phyloP scores from a whole-genome alignment of 2,797 vertebrate genomes.

The Chloroceryle inda region DNA sequence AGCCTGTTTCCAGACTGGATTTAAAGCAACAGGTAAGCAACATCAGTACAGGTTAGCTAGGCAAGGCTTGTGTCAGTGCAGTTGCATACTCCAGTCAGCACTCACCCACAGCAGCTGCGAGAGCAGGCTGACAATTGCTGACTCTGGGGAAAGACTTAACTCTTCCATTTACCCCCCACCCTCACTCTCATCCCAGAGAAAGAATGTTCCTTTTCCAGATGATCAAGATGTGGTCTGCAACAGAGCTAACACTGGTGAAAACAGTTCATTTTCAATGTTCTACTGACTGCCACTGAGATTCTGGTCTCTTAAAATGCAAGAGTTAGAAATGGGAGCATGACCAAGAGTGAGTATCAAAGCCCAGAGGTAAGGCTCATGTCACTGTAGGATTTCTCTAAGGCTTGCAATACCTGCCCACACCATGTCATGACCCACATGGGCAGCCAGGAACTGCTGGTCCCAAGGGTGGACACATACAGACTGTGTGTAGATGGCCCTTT shows the following conservation, averaged over 20 bases:
- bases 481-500: background rate
- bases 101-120: background rate
- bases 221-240: background rate
- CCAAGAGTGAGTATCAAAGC: background rate
- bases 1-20: background rate
- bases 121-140: background rate
- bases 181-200: background rate
- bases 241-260: background rate
- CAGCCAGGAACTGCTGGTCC: background rate
- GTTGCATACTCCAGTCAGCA: background rate
- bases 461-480: background rate
- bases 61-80: background rate
- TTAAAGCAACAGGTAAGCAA: background rate
- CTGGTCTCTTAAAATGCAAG: background rate
- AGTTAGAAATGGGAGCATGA: background rate
- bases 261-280: background rate
- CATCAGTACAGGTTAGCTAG: background rate
- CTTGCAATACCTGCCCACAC: background rate
- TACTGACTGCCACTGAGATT: background rate
- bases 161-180: background rate
- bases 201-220: background rate
- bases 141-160: background rate
- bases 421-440: background rate
- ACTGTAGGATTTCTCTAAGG: background rate
- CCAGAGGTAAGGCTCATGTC: background rate